Evolutionary conservation across 2,888 invertebrate species (phyloP).

Genomic region (Prosapia bicincta): DNA sequence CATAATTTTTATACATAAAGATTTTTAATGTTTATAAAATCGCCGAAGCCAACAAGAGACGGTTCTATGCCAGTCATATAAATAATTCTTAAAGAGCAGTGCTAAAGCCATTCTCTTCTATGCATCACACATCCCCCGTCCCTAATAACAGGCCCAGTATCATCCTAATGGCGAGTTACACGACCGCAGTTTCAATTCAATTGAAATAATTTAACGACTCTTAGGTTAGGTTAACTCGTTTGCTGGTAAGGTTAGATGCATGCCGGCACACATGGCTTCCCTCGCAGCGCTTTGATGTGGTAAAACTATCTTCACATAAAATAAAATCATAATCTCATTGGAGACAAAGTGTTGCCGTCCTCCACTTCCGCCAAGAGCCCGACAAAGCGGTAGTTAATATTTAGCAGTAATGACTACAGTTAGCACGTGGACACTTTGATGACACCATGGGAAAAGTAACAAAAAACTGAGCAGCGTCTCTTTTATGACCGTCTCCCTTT

Average conservation of each 20-base stretch:
- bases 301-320: neutral
- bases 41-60: too few species aligned
- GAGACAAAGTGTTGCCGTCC: neutral
- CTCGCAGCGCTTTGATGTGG: neutral
- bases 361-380: neutral
- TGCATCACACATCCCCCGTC: too few species aligned
- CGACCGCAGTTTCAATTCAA: neutral
- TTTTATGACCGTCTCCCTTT: too few species aligned
- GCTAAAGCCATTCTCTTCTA: too few species aligned
- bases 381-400: neutral
- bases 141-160: too few species aligned
- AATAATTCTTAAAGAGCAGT: too few species aligned
- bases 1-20: too few species aligned
- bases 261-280: neutral
- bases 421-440: neutral
- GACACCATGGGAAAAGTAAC: neutral
- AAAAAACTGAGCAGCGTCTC: too few species aligned
- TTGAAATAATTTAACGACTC: neutral
- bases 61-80: too few species aligned
- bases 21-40: too few species aligned
- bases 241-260: neutral
- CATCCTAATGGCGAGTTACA: neutral
- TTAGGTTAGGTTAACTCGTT: neutral
- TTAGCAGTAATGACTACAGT: neutral
- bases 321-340: neutral